Conservation (phyloP, 2,113 vertebrate genomes). For the Eulemur macaco region DNA sequence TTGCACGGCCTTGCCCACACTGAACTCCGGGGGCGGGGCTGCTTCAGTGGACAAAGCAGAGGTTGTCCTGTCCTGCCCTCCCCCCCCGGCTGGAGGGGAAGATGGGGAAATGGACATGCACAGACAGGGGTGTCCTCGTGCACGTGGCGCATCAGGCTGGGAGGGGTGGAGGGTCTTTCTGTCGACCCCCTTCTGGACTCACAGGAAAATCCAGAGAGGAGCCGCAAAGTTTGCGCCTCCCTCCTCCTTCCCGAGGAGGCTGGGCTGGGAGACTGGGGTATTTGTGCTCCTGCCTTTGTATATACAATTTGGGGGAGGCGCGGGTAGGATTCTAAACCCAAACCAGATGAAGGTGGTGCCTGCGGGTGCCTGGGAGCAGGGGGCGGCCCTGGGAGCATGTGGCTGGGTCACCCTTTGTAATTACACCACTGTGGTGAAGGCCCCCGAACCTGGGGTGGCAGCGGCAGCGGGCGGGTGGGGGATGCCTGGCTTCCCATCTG, state of each 20-base stretch:
- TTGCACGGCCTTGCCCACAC: not conserved
- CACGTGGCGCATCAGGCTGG: rapidly evolving
- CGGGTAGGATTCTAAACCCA: slow-evolving; percentile 10
- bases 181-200: too few relatives aligned
- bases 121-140: rapidly evolving
- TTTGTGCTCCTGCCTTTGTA: not conserved
- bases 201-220: not conserved
- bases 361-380: slow-evolving; percentile 48
- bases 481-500: slow-evolving; percentile 71
- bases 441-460: slow-evolving; percentile 6
- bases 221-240: rapidly evolving
- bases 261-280: not conserved
- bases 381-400: slow-evolving; percentile 42
- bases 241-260: rapidly evolving
- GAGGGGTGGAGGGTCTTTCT: too few relatives aligned
- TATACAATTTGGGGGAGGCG: not conserved
- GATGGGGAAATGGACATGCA: too few relatives aligned
- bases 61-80: not conserved
- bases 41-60: not conserved
- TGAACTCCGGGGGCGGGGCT: not conserved
- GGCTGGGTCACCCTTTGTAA: slow-evolving; percentile 71
- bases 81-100: not conserved
- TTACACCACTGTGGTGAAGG: slow-evolving; percentile 61
- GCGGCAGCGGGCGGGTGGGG: not conserved
- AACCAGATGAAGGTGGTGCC: slow-evolving; percentile 54